Percentiles rank a stretch among this genome's conserved stretches.
These are phyloP conservation scores for Drosophila leonis DNA, from an alignment of 2,888 invertebrate genomes.

Conservation along the genomic window DNA sequence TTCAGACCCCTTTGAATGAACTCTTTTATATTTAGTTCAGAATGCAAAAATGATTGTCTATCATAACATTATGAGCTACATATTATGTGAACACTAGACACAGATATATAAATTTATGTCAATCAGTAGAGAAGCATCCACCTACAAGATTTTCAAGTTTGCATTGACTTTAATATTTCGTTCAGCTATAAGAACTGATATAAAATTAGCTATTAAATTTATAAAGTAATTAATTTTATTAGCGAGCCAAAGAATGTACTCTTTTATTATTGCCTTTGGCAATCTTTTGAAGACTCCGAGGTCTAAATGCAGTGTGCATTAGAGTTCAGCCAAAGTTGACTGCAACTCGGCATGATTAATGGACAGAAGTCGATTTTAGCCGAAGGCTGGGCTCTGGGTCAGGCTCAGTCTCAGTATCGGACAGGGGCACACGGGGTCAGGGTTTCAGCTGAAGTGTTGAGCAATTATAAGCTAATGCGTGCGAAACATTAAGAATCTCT, in stretches of 20 bases:
- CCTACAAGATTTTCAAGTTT: too few species aligned
- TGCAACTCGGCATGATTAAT: constrained; percentile 69
- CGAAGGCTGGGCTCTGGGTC: constrained; percentile 10
- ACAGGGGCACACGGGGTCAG: neutral
- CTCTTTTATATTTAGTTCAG: too few species aligned
- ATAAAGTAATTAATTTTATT: neutral
- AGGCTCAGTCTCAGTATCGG: neutral
- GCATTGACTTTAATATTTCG: too few species aligned
- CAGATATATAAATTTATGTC: too few species aligned
- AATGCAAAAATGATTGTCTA: too few species aligned
- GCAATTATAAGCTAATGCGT: constrained; percentile 72
- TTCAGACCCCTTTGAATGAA: too few species aligned
- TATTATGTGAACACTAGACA: too few species aligned
- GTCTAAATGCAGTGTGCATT: constrained; percentile 62
- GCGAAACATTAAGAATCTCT: constrained; percentile 73
- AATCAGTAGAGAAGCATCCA: too few species aligned
- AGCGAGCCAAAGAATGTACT: neutral
- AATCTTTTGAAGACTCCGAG: neutral
- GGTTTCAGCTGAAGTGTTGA: constrained; percentile 62
- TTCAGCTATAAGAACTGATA: too few species aligned
- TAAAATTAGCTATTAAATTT: neutral
- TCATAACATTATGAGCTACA: too few species aligned
- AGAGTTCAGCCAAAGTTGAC: constrained; percentile 41
- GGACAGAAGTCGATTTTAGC: constrained; percentile 33
- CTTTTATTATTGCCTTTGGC: neutral